A percentile compares a stretch with the other conserved stretches of the same genome.
Evolutionary conservation across 2,797 vertebrate species (phyloP).

Genomic region (Pseudochirops corinnae): DNA sequence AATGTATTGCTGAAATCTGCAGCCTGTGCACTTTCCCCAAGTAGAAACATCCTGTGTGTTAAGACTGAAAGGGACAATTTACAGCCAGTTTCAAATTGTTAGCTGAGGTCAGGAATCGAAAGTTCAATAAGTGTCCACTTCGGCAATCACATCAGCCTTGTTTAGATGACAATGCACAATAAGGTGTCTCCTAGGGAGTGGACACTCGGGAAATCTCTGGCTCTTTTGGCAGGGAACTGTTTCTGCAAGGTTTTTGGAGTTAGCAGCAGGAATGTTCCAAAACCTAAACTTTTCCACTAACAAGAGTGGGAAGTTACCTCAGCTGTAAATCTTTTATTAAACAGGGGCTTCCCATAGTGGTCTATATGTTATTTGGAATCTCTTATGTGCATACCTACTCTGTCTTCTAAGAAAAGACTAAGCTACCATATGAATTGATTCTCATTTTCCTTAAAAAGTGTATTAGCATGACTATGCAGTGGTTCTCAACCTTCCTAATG

Average conservation of each 20-base stretch:
- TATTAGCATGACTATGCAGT: neutral
- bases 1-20: constrained; percentile 82
- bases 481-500: too few species aligned
- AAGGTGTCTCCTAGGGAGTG: neutral
- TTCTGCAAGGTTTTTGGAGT: neutral
- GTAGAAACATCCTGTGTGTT: constrained; percentile 75
- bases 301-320: neutral
- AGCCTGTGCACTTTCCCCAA: constrained; percentile 70
- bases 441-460: neutral
- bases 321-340: neutral
- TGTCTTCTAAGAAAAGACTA: neutral
- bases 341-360: neutral
- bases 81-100: constrained; percentile 72
- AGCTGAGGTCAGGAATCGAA: constrained; percentile 73
- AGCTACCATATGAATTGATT: neutral
- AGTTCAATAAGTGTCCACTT: constrained; percentile 74
- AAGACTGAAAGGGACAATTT: constrained; percentile 81
- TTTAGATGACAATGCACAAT: constrained; percentile 40
- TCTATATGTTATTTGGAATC: neutral
- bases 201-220: neutral
- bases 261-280: neutral
- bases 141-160: constrained; percentile 61
- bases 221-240: neutral
- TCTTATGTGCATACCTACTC: neutral
- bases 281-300: neutral